phyloP scores from a whole-genome alignment of 2,797 vertebrate species.

The Euthynnus affinis region DNA sequence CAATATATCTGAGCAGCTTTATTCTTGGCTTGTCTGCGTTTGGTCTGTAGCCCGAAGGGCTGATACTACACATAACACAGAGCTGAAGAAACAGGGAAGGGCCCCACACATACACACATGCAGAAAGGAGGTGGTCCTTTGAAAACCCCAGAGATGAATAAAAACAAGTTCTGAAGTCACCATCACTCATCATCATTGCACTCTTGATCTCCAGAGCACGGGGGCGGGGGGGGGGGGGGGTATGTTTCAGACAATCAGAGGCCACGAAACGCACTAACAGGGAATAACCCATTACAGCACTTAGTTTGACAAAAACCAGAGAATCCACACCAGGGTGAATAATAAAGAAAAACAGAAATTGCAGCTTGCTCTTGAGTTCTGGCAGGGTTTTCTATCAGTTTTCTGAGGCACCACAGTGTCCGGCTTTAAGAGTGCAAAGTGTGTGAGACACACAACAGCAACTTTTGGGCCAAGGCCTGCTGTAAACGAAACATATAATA shows the following conservation, averaged over 20 bases:
- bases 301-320: slow-evolving; percentile 77
- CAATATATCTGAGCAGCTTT: slow-evolving; percentile 61
- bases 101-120: slow-evolving; percentile 36
- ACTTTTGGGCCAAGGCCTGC: slow-evolving; percentile 41
- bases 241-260: slow-evolving; percentile 76
- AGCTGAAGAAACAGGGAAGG: slow-evolving; percentile 55
- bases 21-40: slow-evolving; percentile 64
- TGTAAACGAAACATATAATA: slow-evolving; percentile 40
- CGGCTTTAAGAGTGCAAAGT: slow-evolving; percentile 56
- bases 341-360: slow-evolving; percentile 58
- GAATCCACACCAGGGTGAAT: slow-evolving; percentile 63
- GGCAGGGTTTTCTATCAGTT: slow-evolving; percentile 40
- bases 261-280: slow-evolving; percentile 70
- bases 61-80: slow-evolving; percentile 67
- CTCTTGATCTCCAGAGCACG: slow-evolving; percentile 72
- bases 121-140: slow-evolving; percentile 70
- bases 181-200: slow-evolving; percentile 80
- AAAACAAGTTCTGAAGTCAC: slow-evolving; percentile 77
- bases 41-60: slow-evolving; percentile 59
- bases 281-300: slow-evolving; percentile 65
- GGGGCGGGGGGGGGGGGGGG: slow-evolving; percentile 63
- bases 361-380: slow-evolving; percentile 57
- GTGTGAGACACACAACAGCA: slow-evolving; percentile 73
- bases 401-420: slow-evolving; percentile 53
- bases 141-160: slow-evolving; percentile 78